These are phyloP conservation scores for Chelon auratus DNA, from an alignment of 2,797 vertebrate species.

Conservation along the genomic window DNA sequence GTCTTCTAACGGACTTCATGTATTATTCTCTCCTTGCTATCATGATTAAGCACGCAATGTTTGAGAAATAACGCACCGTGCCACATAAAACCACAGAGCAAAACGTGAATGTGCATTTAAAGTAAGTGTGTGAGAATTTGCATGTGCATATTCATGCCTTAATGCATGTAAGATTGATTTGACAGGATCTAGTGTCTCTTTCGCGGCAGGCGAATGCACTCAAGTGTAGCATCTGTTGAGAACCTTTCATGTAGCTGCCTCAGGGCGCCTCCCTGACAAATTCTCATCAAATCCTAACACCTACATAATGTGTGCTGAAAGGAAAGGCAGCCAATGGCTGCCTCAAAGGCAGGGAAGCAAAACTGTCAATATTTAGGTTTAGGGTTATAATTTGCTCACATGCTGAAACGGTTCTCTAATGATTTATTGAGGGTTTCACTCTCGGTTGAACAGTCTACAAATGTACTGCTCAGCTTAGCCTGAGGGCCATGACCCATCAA, in stretches of 20 bases:
- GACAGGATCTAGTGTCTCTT: conserved; percentile 2
- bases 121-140: neutral
- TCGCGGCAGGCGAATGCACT: conserved; percentile 12
- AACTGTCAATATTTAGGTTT: neutral
- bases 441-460: neutral
- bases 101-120: neutral
- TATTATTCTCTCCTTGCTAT: conserved; percentile 3
- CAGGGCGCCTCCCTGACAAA: conserved; percentile 11
- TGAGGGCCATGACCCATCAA: no score
- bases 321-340: neutral
- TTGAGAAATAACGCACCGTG: no score
- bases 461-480: neutral
- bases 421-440: neutral
- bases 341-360: conserved; percentile 7
- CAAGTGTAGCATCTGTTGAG: conserved; percentile 1
- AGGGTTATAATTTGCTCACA: neutral
- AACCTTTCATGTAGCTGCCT: conserved; percentile 32
- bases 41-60: neutral
- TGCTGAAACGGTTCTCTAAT: neutral
- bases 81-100: neutral
- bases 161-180: conserved; percentile 3
- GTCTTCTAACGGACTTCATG: neutral
- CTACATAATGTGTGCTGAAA: neutral
- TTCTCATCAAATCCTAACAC: conserved; percentile 20
- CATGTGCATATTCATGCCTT: neutral